Conservation (phyloP, 1,140 invertebrate genomes). For the Drosophila virilis region DNA sequence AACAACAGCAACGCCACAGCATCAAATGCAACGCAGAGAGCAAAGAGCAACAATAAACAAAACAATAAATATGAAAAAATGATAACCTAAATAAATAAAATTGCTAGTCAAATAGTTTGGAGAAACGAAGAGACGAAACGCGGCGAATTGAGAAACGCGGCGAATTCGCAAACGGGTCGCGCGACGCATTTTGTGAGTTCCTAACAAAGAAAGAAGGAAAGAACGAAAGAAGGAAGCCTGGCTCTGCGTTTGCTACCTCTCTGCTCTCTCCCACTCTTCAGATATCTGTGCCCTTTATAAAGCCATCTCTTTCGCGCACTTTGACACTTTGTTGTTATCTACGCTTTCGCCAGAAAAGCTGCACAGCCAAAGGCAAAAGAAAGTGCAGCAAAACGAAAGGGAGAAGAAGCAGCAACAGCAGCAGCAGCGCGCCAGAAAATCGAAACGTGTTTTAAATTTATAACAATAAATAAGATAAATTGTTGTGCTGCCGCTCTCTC, state of each 20-base stretch:
- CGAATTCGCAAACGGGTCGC: conserved; percentile 24
- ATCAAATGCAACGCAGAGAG: conserved; percentile 18
- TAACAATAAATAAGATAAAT: conserved; percentile 46
- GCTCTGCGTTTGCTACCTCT: conserved; percentile 4
- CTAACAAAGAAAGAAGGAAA: conserved; percentile 3
- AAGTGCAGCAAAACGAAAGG: conserved; percentile 35
- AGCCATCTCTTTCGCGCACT: conserved; percentile 8
- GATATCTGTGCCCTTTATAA: not conserved
- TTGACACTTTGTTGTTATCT: conserved; percentile 47
- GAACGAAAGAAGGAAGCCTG: not conserved
- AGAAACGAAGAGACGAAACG: conserved; percentile 8
- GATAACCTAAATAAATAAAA: conserved; percentile 72
- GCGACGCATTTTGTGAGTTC: conserved; percentile 42
- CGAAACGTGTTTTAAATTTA: conserved; percentile 54
- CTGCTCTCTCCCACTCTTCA: conserved; percentile 5
- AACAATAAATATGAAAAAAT: conserved; percentile 41
- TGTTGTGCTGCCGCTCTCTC: conserved; percentile 20
- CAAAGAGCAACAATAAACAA: conserved; percentile 28
- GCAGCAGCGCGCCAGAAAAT: conserved; percentile 6
- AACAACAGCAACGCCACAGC: not conserved
- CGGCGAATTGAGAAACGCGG: conserved; percentile 6
- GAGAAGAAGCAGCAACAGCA: not conserved
- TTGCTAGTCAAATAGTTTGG: conserved; percentile 64
- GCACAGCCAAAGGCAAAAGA: conserved; percentile 23
- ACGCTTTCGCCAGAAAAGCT: conserved; percentile 34